Conservation (phyloP, 2,113 vertebrate genomes). For the Paedocypris sp. region DNA sequence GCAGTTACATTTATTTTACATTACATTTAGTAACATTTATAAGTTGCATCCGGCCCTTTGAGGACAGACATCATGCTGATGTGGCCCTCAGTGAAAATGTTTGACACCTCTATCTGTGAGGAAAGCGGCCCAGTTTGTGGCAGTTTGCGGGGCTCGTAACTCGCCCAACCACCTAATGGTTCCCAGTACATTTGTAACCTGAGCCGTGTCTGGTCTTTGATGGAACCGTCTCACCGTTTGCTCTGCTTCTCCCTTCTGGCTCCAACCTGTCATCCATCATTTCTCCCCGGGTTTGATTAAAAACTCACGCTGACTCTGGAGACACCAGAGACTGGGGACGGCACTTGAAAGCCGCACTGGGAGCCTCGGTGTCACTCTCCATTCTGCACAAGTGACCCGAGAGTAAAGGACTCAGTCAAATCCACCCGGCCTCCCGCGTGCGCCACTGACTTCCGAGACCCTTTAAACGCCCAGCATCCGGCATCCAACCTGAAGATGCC, state of each 20-base stretch:
- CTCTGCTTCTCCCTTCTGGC: background rate
- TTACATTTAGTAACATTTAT: no score
- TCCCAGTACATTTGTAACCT: background rate
- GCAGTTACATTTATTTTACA: no score
- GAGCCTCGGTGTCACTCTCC: conserved; percentile 39
- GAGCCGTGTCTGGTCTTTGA: background rate
- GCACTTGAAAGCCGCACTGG: conserved; percentile 55
- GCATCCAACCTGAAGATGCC: no score
- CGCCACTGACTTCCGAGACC: conserved; percentile 39
- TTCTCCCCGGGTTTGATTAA: conserved; percentile 55
- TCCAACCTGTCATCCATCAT: background rate
- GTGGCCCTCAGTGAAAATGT: no score
- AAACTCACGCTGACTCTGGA: conserved; percentile 63
- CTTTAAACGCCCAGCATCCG: no score
- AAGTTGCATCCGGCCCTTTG: no score
- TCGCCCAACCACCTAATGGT: background rate
- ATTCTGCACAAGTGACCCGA: conserved; percentile 67
- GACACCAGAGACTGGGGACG: conserved; percentile 50
- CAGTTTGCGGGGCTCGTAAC: no score
- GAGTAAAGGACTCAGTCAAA: conserved; percentile 61
- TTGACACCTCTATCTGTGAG: no score
- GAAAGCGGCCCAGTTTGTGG: no score
- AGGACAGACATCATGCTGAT: no score
- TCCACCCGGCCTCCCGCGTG: conserved; percentile 50
- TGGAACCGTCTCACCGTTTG: background rate